Percentiles rank a stretch among this genome's conserved stretches.
Evolutionary conservation across 2,888 invertebrate genomes (phyloP).

Genomic region (Sturmia bella): DNA sequence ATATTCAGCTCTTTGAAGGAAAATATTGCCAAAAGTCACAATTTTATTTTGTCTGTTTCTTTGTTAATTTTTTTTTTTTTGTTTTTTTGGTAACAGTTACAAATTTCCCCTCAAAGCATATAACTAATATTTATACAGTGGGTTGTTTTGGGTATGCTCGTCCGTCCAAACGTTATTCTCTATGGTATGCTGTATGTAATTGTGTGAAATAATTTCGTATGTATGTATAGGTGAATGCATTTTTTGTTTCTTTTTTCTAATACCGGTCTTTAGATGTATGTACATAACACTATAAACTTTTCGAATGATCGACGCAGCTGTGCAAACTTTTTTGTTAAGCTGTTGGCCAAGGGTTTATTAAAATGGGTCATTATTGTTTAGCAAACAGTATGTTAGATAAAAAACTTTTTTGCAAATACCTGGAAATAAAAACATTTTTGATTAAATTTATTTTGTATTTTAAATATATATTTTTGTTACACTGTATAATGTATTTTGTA

Average conservation of each 20-base stretch:
- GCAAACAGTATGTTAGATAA: constrained; percentile 7
- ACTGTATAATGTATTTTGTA: too few relatives aligned
- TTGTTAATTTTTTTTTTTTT: background rate
- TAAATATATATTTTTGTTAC: too few relatives aligned
- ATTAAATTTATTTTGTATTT: too few relatives aligned
- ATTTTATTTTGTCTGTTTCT: too few relatives aligned
- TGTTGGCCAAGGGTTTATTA: constrained; percentile 50
- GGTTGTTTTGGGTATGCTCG: background rate
- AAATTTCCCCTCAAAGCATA: constrained; percentile 61
- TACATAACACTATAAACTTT: background rate
- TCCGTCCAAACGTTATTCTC: background rate
- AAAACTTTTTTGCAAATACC: constrained; percentile 45
- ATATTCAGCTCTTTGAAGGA: constrained; percentile 10
- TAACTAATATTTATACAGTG: constrained; percentile 17
- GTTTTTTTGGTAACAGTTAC: constrained; percentile 38
- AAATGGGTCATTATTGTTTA: constrained; percentile 58
- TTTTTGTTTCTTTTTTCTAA: constrained; percentile 25
- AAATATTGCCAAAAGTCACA: constrained; percentile 29
- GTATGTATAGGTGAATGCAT: too few relatives aligned
- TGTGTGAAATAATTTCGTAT: constrained; percentile 26
- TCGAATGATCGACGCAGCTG: constrained; percentile 54
- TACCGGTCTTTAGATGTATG: background rate
- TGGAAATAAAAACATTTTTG: constrained; percentile 11
- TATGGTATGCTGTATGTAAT: constrained; percentile 2
- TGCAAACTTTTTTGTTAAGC: constrained; percentile 38